These are phyloP conservation scores for Parambassis ranga DNA, from an alignment of 2,797 vertebrate species.

Conservation along the genomic window DNA sequence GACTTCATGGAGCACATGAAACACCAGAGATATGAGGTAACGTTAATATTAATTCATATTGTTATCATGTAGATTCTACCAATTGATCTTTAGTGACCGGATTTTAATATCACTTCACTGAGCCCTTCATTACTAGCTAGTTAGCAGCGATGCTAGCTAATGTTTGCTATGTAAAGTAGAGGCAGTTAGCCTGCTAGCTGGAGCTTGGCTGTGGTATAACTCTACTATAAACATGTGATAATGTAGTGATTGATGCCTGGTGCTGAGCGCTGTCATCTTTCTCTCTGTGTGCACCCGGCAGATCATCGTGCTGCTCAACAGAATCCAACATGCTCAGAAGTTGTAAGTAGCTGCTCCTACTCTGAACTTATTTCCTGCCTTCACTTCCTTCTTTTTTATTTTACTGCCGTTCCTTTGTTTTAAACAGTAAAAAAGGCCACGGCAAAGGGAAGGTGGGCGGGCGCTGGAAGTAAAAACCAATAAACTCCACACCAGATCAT, in stretches of 20 bases:
- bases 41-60: too few relatives aligned
- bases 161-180: too few relatives aligned
- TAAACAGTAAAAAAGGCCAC: slow-evolving; percentile 88
- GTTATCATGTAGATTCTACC: too few relatives aligned
- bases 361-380: neutral
- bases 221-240: too few relatives aligned
- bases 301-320: slow-evolving; percentile 91
- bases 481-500: too few relatives aligned
- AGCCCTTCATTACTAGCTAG: too few relatives aligned
- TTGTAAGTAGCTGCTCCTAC: slow-evolving; percentile 81
- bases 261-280: neutral
- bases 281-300: slow-evolving; percentile 41
- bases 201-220: too few relatives aligned
- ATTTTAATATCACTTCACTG: too few relatives aligned
- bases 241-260: too few relatives aligned
- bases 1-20: slow-evolving; percentile 88
- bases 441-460: slow-evolving; percentile 91
- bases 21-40: slow-evolving; percentile 88
- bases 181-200: too few relatives aligned
- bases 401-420: neutral
- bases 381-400: neutral
- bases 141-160: too few relatives aligned
- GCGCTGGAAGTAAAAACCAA: slow-evolving; percentile 92
- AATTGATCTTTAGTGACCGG: too few relatives aligned
- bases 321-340: slow-evolving; percentile 92